phyloP scores from a whole-genome alignment of 2,888 invertebrate species.

The Ceriagrion tenellum region DNA sequence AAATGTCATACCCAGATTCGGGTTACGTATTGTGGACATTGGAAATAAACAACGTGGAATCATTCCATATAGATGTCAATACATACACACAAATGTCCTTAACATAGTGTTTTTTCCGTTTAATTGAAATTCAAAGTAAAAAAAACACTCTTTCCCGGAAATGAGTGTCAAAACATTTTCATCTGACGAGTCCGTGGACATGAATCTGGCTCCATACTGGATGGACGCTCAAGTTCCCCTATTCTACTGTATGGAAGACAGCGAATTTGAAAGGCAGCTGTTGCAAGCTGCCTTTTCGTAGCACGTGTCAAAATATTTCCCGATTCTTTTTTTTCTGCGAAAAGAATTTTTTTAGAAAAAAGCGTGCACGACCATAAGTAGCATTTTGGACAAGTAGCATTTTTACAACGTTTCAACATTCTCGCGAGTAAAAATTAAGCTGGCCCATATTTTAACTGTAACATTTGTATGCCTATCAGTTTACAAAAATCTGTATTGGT shows the following conservation, averaged over 20 bases:
- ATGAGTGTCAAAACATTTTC: not conserved
- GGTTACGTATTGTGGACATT: not conserved
- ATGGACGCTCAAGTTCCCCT: not conserved
- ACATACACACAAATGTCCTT: too few relatives aligned
- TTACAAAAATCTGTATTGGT: not conserved
- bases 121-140: not conserved
- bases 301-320: not conserved
- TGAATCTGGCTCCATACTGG: not conserved
- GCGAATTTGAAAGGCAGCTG: constrained; percentile 10
- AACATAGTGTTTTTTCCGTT: too few relatives aligned
- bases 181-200: not conserved
- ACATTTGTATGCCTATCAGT: not conserved
- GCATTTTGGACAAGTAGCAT: not conserved
- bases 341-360: not conserved
- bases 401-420: not conserved
- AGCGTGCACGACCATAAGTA: not conserved
- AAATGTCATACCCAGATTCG: too few relatives aligned
- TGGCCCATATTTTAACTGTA: not conserved
- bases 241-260: not conserved
- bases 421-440: not conserved
- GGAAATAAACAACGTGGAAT: too few relatives aligned
- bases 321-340: not conserved
- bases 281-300: not conserved
- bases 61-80: too few relatives aligned
- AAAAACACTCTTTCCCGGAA: not conserved